These are phyloP conservation scores for Mesorhabditis sp. DNA, from an alignment of 2,888 invertebrate genomes.

Conservation along the genomic window DNA sequence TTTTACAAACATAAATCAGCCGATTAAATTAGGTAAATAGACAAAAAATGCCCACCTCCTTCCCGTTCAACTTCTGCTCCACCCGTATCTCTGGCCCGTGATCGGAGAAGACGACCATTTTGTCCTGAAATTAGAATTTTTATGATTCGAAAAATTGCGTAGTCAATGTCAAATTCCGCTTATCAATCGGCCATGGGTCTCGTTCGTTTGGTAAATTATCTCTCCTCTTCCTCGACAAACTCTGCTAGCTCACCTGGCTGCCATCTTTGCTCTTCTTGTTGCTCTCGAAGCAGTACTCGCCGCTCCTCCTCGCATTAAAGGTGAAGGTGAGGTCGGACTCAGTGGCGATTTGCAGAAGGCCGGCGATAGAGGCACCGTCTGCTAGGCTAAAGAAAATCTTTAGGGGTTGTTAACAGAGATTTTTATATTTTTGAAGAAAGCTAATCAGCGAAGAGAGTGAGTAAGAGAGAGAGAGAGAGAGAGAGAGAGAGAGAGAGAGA, in stretches of 20 bases:
- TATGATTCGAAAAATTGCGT: background rate
- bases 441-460: background rate
- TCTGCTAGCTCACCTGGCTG: background rate
- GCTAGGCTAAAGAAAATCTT: conserved; percentile 17
- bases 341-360: conserved; percentile 29
- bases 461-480: no score
- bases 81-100: conserved; percentile 35
- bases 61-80: conserved; percentile 28
- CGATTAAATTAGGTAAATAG: no score
- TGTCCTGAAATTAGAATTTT: conserved; percentile 24
- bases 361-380: conserved; percentile 8
- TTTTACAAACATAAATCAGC: no score
- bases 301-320: conserved; percentile 32
- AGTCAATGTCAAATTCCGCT: background rate
- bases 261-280: conserved; percentile 25
- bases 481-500: conserved; percentile 10
- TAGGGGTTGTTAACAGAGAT: conserved; percentile 10
- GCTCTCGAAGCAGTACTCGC: conserved; percentile 40
- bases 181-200: background rate
- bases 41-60: conserved; percentile 16
- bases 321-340: conserved; percentile 39
- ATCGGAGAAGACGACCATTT: conserved; percentile 34
- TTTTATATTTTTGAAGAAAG: background rate
- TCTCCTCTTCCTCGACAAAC: background rate
- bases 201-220: background rate